Conservation (phyloP, 2,113 vertebrate genomes). For the Atherinomorus stipes region DNA sequence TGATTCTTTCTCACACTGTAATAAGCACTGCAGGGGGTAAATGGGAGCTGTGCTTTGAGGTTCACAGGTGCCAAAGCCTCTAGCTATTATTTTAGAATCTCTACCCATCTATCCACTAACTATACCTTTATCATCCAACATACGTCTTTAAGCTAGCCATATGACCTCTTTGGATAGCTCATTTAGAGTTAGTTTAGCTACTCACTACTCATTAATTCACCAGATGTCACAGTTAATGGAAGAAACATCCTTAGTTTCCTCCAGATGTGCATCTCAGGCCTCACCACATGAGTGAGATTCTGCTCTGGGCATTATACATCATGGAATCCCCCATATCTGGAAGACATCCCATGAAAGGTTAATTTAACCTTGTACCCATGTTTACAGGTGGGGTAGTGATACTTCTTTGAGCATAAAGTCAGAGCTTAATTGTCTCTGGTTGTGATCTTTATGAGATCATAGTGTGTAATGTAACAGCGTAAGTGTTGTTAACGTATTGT, state of each 20-base stretch:
- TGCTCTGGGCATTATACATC: conserved; percentile 1
- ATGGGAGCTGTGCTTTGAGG: conserved; percentile 17
- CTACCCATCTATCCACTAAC: conserved; percentile 36
- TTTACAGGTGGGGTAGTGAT: neutral
- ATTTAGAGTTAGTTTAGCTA: conserved; percentile 47
- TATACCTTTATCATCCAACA: conserved; percentile 50
- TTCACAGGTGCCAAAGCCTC: conserved; percentile 57
- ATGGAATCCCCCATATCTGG: conserved; percentile 1
- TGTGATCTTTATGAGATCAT: conserved; percentile 32
- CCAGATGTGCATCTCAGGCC: conserved; percentile 50
- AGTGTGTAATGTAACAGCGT: conserved; percentile 25
- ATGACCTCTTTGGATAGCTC: conserved; percentile 41
- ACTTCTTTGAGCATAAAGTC: conserved; percentile 16
- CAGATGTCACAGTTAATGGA: conserved; percentile 57
- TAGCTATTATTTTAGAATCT: conserved; percentile 45
- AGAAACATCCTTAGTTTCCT: conserved; percentile 31
- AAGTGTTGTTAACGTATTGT: conserved; percentile 17
- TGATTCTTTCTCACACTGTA: conserved; percentile 36
- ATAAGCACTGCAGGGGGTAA: conserved; percentile 23
- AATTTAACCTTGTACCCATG: neutral
- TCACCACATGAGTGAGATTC: conserved; percentile 16
- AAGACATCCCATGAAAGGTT: neutral
- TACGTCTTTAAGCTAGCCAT: conserved; percentile 51
- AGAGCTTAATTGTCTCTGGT: neutral
- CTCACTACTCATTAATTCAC: conserved; percentile 57